A percentile compares a stretch with the other conserved stretches of the same genome.
phyloP scores from a whole-genome alignment of 2,113 vertebrate genomes.

The Seriola quinqueradiata region DNA sequence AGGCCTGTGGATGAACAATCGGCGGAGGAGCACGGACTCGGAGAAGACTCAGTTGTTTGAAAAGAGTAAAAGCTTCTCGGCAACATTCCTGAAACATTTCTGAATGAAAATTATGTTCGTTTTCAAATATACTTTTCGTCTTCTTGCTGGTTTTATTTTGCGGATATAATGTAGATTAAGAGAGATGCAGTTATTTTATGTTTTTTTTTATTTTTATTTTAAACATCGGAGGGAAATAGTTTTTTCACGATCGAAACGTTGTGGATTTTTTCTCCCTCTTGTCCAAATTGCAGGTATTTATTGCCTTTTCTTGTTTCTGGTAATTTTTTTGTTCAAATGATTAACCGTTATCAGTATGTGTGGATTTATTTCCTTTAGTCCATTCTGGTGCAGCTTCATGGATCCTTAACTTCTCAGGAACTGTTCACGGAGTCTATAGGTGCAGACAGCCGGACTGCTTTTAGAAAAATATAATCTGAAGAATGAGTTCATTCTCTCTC shows the following conservation, averaged over 20 bases:
- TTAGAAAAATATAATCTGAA: slow-evolving; percentile 70
- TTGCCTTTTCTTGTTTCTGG: slow-evolving; percentile 51
- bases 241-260: slow-evolving; percentile 56
- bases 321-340: neutral
- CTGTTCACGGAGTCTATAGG: slow-evolving; percentile 69
- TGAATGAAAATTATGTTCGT: slow-evolving; percentile 40
- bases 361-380: slow-evolving; percentile 71
- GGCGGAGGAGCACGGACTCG: slow-evolving; percentile 21
- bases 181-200: slow-evolving; percentile 25
- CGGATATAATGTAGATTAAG: slow-evolving; percentile 36
- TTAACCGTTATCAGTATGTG: slow-evolving; percentile 28
- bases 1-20: slow-evolving; percentile 59
- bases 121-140: slow-evolving; percentile 18
- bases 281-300: slow-evolving; percentile 84
- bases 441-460: slow-evolving; percentile 80
- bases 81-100: slow-evolving; percentile 80
- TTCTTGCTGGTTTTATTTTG: slow-evolving; percentile 50
- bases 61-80: slow-evolving; percentile 60
- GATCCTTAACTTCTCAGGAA: slow-evolving; percentile 87
- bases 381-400: slow-evolving; percentile 84
- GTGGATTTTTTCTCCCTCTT: slow-evolving; percentile 58
- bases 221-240: slow-evolving; percentile 45
- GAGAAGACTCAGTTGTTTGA: slow-evolving; percentile 23
- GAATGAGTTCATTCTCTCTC: slow-evolving; percentile 75
- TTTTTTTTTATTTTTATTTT: slow-evolving; percentile 43